Conservation (phyloP, 2,888 invertebrate genomes). For the Metopia argyrocephala region DNA sequence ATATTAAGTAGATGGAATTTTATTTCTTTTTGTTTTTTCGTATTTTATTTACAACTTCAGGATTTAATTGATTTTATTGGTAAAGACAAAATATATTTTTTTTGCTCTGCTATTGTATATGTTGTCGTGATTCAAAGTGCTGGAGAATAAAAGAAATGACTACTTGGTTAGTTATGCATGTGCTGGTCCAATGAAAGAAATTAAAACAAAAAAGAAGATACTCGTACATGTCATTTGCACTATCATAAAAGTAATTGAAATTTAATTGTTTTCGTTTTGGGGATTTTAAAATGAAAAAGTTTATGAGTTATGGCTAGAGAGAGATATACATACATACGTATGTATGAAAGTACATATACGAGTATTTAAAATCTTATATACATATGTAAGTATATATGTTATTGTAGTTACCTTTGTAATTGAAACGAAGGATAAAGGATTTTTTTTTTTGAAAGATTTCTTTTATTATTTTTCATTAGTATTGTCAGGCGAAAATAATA, state of each 20-base stretch:
- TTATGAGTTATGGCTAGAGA: neutral
- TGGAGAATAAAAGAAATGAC: neutral
- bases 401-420: too few species aligned
- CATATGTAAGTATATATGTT: neutral
- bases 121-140: too few species aligned
- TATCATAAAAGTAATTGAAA: slow-evolving; percentile 33
- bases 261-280: slow-evolving; percentile 40
- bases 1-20: neutral
- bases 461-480: too few species aligned
- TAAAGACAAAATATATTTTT: neutral
- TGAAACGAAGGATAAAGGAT: too few species aligned
- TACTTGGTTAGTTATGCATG: neutral
- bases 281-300: slow-evolving; percentile 1
- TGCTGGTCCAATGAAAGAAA: neutral
- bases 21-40: neutral
- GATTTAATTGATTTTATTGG: neutral
- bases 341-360: too few species aligned
- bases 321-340: too few species aligned
- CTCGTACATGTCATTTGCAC: slow-evolving; percentile 32
- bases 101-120: too few species aligned
- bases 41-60: neutral
- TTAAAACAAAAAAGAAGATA: neutral
- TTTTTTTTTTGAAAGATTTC: too few species aligned
- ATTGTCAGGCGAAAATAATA: too few species aligned
- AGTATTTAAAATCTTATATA: too few species aligned